Base-by-base conservation (phyloP, 2,888 invertebrate species). In the Heliconius hortense region DNA sequence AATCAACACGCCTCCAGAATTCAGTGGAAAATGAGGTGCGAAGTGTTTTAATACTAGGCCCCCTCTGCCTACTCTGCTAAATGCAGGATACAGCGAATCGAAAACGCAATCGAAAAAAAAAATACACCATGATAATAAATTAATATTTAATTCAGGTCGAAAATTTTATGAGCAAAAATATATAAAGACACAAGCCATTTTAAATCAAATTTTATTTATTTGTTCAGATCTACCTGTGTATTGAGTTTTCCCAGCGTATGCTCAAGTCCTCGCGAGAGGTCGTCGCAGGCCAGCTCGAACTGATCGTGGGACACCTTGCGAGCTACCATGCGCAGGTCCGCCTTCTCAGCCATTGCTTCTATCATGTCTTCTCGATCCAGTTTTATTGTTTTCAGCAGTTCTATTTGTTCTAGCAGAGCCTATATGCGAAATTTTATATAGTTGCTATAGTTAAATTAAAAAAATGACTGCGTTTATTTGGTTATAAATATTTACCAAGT, bases 301-400 rank as follows among this genome's bases (percentile, higher is more conserved):
- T 96, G 95, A 77, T 96, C 96, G 78, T 95, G 94, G 0, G 97
- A 97, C 11, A 97, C 97, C 84, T 97, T 97, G 62, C 95, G 94
- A 74, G 96, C 95, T 76, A 97, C 89, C 84, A 95, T 93, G 1
- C 95, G 95, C 71, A 95, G 92, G 84, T 97, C 97, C 0, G 96
- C 97, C 87, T 97, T 97, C 75, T 96, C 96, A 0, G 96, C 96
- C 81, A 97, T 90, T 2, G 96, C 95, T 77, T 96, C 96, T 76
- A 96, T 95, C 81, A 97, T 93, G 80, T 96, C 96, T 80, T 95
- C 96, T 78, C 95, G 95, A 81, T 97, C 96, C 7, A 96, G 95
- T 87, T 97, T 97, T 0, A 95, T 91, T 0, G 93, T 94, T 82
- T 96, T 96, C 78, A 97, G 83, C 21, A 96, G 82, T 81, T 96